These are phyloP conservation scores for Drosophila lini DNA, from an alignment of 1,140 invertebrate species.

Conservation along the genomic window DNA sequence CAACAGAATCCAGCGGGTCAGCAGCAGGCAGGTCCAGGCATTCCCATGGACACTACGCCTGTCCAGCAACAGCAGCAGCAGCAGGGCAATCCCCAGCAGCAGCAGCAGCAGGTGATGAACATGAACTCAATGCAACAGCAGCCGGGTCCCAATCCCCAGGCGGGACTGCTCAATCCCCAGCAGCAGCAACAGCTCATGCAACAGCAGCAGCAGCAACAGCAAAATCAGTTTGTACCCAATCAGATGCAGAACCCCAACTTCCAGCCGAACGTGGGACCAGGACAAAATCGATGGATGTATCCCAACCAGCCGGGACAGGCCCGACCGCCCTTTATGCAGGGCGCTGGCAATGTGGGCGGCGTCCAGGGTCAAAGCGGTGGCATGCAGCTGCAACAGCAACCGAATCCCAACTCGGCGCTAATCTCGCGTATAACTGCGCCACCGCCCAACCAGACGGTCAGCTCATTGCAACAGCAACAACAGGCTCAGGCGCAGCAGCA, in stretches of 20 bases:
- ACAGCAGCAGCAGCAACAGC: constrained; percentile 59
- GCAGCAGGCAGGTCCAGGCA: constrained; percentile 44
- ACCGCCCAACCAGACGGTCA: constrained; percentile 85
- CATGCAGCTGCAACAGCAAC: constrained; percentile 73
- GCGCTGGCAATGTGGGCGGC: constrained; percentile 52
- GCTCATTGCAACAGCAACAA: constrained; percentile 82
- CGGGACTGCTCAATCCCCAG: constrained; percentile 65
- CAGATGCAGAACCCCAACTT: constrained; percentile 79
- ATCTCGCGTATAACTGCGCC: constrained; percentile 90
- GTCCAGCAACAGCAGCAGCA: constrained; percentile 57
- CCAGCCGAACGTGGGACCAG: constrained; percentile 62
- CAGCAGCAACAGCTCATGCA: constrained; percentile 78
- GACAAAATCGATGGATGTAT: constrained; percentile 79
- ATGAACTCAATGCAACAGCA: constrained; percentile 66
- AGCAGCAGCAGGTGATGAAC: constrained; percentile 58
- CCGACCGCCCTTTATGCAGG: constrained; percentile 71
- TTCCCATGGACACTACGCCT: constrained; percentile 58
- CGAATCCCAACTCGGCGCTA: constrained; percentile 86
- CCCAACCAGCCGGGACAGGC: constrained; percentile 69
- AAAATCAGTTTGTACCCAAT: constrained; percentile 72
- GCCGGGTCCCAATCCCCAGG: constrained; percentile 35
- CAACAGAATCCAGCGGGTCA: constrained; percentile 50
- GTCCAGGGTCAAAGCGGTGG: constrained; percentile 68
- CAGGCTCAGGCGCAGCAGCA: constrained; percentile 60
- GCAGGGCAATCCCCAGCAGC: constrained; percentile 37